Conservation (phyloP, 1,140 invertebrate species). For the Conus betulinus region DNA sequence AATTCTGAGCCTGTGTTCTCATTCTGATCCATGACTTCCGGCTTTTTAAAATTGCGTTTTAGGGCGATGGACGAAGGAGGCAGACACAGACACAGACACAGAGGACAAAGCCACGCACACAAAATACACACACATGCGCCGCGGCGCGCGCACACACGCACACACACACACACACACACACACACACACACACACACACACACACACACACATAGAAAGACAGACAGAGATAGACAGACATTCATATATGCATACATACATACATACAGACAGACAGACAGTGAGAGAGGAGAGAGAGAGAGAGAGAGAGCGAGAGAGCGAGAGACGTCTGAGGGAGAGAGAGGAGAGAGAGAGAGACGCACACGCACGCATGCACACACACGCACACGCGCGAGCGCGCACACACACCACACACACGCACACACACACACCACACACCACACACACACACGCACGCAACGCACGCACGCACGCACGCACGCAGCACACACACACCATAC, state of each 20-base stretch:
- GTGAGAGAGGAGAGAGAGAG: too few relatives aligned
- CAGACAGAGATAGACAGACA: neutral
- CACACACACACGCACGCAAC: neutral
- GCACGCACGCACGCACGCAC: neutral
- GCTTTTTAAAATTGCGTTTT: too few relatives aligned
- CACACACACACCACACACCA: conserved; percentile 9
- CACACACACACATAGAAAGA: neutral
- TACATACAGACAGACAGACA: too few relatives aligned
- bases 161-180: neutral
- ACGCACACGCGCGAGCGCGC: neutral
- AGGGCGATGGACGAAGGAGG: neutral
- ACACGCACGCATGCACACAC: neutral
- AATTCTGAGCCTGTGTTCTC: too few relatives aligned
- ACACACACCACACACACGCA: conserved; percentile 9
- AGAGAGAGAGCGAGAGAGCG: too few relatives aligned
- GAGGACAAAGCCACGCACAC: too few relatives aligned
- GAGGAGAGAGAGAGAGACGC: neutral
- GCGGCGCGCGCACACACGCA: neutral
- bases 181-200: neutral
- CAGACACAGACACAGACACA: neutral
- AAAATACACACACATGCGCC: neutral
- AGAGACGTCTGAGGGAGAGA: too few relatives aligned
- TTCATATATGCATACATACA: too few relatives aligned
- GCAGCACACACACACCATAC: neutral
- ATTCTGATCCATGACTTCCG: too few relatives aligned